phyloP scores from a whole-genome alignment of 2,113 vertebrate genomes.

The Centropus bengalensis region DNA sequence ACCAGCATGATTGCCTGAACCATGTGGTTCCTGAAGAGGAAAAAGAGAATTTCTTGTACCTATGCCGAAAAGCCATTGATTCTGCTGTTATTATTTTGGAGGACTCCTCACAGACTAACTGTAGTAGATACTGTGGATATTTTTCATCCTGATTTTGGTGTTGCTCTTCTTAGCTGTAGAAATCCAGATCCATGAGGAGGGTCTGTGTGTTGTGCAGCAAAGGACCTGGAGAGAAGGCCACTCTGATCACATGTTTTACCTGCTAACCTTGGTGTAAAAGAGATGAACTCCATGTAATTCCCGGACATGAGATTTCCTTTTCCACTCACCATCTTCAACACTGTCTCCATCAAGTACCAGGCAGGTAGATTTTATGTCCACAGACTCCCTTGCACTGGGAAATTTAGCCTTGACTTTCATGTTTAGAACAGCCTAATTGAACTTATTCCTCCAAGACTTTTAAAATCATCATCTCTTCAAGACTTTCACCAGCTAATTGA shows the following conservation, averaged over 20 bases:
- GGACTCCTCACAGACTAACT: not conserved
- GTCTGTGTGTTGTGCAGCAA: not conserved
- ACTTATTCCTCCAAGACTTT: not conserved
- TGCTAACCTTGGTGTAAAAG: not conserved
- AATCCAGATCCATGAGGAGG: not conserved
- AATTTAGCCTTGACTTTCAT: not conserved
- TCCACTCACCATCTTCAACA: not conserved
- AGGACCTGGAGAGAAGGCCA: not conserved
- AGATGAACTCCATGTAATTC: not conserved
- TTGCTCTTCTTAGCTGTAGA: not conserved
- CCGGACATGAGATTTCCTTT: not conserved
- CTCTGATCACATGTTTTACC: accelerated
- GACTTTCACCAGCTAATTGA: not conserved
- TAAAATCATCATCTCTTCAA: not conserved
- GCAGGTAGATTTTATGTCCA: not conserved
- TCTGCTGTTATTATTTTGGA: not conserved
- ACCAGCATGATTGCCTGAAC: not conserved
- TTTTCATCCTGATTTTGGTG: not conserved
- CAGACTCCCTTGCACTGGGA: not conserved
- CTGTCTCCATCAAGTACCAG: not conserved
- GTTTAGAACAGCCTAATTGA: not conserved
- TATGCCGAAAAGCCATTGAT: not conserved
- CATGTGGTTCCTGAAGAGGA: not conserved
- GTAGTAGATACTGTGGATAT: not conserved
- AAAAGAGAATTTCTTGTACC: not conserved